Percentiles rank a stretch among this genome's conserved stretches.
Conservation (phyloP, 92 coral and sea anemone genomes). For the Palythoa grandiflora region DNA sequence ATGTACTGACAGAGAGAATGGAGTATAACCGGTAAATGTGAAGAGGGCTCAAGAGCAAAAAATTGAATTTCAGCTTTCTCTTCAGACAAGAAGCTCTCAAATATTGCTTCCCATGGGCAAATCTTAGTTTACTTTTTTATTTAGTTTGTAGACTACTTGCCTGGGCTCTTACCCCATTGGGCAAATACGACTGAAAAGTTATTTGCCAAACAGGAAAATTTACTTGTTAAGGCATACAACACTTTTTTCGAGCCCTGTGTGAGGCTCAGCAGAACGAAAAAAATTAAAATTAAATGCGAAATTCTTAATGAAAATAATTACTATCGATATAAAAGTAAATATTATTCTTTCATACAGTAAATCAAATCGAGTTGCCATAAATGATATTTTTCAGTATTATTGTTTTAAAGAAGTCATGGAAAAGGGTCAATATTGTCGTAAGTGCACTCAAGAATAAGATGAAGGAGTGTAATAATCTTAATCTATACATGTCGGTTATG, state of each 20-base stretch:
- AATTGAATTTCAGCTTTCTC: not conserved
- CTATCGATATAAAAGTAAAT: not conserved
- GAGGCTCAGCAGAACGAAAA: not conserved
- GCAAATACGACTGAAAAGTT: not conserved
- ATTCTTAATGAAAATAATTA: not conserved
- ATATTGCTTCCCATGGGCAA: not conserved
- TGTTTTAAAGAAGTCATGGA: too few relatives aligned
- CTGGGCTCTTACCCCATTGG: not conserved
- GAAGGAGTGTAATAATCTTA: not conserved
- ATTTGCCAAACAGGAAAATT: too few relatives aligned
- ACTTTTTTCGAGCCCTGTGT: too few relatives aligned
- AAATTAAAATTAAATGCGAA: not conserved
- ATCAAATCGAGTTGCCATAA: not conserved
- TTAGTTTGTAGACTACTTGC: conserved; percentile 11
- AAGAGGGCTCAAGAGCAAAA: not conserved
- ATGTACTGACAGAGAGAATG: conserved; percentile 42
- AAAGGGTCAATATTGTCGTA: not conserved
- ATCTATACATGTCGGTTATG: conserved; percentile 53
- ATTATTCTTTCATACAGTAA: not conserved
- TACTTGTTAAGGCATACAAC: too few relatives aligned
- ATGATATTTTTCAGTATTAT: not conserved
- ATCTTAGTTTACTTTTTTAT: not conserved
- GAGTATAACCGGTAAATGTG: not conserved
- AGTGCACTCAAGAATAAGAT: not conserved
- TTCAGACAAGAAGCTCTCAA: conserved; percentile 1